These are phyloP conservation scores for Boulengeromyrus knoepffleri DNA, from an alignment of 2,113 vertebrate species.

Conservation along the genomic window DNA sequence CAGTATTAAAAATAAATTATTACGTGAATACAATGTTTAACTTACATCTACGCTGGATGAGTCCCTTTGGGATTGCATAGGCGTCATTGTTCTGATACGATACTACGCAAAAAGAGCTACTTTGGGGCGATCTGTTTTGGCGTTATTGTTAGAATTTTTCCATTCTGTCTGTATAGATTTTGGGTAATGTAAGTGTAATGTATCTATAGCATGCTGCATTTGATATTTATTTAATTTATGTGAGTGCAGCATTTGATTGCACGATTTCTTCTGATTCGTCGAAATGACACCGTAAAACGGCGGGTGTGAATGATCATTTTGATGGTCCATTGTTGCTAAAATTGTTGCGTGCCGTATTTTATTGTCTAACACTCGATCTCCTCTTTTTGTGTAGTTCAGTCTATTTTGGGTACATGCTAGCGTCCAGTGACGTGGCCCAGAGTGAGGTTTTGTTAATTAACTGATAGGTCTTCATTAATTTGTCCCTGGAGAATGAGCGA, in stretches of 20 bases:
- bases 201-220: not conserved
- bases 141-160: not conserved
- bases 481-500: conserved; percentile 70
- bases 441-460: conserved; percentile 77
- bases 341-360: not conserved
- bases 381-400: conserved; percentile 23
- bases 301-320: not conserved
- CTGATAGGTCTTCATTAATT: conserved; percentile 81
- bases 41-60: not conserved
- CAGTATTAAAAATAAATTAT: not conserved
- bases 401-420: conserved; percentile 27
- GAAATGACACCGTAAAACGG: not conserved
- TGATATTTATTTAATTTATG: not conserved
- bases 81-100: conserved; percentile 21
- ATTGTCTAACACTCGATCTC: not conserved
- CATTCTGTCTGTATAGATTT: not conserved
- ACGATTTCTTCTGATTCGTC: not conserved
- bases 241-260: not conserved
- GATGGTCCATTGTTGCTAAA: not conserved
- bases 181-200: not conserved
- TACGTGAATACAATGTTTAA: not conserved
- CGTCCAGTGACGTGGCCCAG: conserved; percentile 48
- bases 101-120: not conserved
- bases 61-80: not conserved
- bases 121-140: not conserved